Conservation (phyloP, 2,888 invertebrate genomes). For the Mesochorus sp. region DNA sequence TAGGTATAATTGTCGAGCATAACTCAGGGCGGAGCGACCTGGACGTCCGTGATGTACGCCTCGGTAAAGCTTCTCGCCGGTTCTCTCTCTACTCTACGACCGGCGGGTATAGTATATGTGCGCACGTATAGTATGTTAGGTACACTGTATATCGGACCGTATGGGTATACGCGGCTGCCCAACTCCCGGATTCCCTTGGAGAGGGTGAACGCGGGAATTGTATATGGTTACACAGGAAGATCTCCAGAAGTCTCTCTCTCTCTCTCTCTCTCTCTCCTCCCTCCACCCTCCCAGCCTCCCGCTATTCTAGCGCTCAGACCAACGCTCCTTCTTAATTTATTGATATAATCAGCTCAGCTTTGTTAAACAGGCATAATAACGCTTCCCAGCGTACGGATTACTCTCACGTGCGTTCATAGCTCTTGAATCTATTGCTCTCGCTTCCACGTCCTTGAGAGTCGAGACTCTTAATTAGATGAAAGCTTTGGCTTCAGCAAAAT, state of each 20-base stretch:
- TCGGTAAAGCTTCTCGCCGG: conserved; percentile 74
- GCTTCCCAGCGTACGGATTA: conserved; percentile 68
- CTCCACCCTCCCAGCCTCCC: conserved; percentile 18
- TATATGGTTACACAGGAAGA: conserved; percentile 46
- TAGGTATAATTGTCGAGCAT: conserved; percentile 80
- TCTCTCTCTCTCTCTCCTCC: conserved; percentile 12
- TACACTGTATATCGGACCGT: conserved; percentile 63
- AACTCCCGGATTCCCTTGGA: conserved; percentile 49
- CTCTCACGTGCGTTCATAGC: conserved; percentile 63
- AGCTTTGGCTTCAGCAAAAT: background rate
- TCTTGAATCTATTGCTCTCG: conserved; percentile 47
- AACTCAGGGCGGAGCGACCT: conserved; percentile 78
- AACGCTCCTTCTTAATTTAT: conserved; percentile 76
- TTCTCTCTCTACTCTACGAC: conserved; percentile 51
- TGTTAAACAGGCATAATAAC: conserved; percentile 75
- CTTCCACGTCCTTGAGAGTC: conserved; percentile 63
- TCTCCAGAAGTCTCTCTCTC: conserved; percentile 48
- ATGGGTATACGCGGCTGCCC: conserved; percentile 50
- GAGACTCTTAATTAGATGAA: conserved; percentile 74
- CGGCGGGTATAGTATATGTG: conserved; percentile 36
- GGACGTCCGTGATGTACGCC: conserved; percentile 78
- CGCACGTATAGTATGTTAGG: conserved; percentile 44
- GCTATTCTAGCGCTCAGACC: conserved; percentile 25
- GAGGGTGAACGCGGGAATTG: conserved; percentile 50
- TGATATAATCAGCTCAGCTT: conserved; percentile 80